phyloP scores from a whole-genome alignment of 2,113 vertebrate species.

The Heterochromis multidens region DNA sequence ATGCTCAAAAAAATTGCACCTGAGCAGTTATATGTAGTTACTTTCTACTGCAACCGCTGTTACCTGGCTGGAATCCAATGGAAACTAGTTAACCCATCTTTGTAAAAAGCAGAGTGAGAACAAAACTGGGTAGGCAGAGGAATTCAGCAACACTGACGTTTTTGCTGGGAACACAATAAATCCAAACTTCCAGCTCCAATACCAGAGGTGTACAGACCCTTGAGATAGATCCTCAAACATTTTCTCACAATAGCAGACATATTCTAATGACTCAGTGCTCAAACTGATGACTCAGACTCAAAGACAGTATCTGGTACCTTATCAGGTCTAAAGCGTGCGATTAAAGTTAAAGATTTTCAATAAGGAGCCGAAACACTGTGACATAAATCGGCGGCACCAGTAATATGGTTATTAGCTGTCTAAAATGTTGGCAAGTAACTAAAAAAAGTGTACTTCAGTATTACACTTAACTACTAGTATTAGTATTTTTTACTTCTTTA shows the following conservation, averaged over 20 bases:
- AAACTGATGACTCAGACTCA: not conserved
- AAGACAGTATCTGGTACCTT: not conserved
- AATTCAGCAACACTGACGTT: not conserved
- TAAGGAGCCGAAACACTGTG: not conserved
- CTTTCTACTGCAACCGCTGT: not conserved
- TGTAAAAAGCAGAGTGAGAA: not conserved
- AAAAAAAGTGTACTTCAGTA: too few relatives aligned
- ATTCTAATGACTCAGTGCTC: not conserved
- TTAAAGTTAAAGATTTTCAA: not conserved
- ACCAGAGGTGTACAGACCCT: not conserved
- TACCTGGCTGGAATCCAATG: not conserved
- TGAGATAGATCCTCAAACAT: not conserved
- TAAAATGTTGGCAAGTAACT: not conserved
- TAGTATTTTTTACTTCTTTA: too few relatives aligned
- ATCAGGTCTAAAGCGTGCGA: not conserved
- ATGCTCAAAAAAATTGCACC: not conserved
- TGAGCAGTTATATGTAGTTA: not conserved
- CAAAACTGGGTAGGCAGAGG: not conserved
- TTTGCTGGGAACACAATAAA: not conserved
- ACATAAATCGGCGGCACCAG: not conserved
- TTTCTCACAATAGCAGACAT: not conserved
- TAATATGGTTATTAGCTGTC: not conserved
- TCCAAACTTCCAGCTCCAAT: not conserved
- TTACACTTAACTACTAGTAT: too few relatives aligned
- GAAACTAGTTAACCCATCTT: not conserved